Base-by-base conservation (phyloP, 2,113 vertebrate species). In the Coptodon rendalli region DNA sequence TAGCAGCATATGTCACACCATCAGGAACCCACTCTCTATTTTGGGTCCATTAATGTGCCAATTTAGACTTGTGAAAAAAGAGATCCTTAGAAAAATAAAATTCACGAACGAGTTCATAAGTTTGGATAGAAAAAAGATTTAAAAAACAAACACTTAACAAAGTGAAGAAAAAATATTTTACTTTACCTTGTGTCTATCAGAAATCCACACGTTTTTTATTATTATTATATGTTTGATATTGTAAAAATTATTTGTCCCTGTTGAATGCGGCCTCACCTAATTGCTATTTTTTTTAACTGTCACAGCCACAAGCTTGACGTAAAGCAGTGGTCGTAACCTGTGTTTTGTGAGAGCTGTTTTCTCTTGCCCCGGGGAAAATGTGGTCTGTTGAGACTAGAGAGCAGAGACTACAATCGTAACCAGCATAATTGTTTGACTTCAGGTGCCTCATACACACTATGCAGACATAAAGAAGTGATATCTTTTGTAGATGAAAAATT, bases 41-140 rank as follows among this genome's bases (percentile, higher is more conserved):
- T 12, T 12, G 2, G 40, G 68, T 10, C 27, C 16, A 50, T 50
- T 50, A 12, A 19, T 50, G 6, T 29, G 6, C 27, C 2, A n/a
- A 11, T 52, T 50, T 50, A 50, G 43, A 48, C 43, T 48, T 45
- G 71, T 29, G 10, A 50, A 40, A 1, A 78, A 31, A 27, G 24
- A 76, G 71, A 48, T 76, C 40, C 14, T 48, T 48, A 48, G 43
- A 52, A 52, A 78, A 78, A 19, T 52, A 13, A 17, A 27, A 48
- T 76, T 48, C 22, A 0, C 2, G 0, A 43, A 24, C 12, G 9
- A 43, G 66, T 4, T 73, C 27, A 8, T n/a, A n/a, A 11, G 16
- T 76, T 76, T 78, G 27, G 5, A 7, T 78, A 13, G 45, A 78
- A 19, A 78, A 78, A 78, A 19, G 27, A n/a, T 31, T 34, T 34